Evolutionary conservation across 2,888 invertebrate species (phyloP).

Genomic region (Epistrophe grossulariae): DNA sequence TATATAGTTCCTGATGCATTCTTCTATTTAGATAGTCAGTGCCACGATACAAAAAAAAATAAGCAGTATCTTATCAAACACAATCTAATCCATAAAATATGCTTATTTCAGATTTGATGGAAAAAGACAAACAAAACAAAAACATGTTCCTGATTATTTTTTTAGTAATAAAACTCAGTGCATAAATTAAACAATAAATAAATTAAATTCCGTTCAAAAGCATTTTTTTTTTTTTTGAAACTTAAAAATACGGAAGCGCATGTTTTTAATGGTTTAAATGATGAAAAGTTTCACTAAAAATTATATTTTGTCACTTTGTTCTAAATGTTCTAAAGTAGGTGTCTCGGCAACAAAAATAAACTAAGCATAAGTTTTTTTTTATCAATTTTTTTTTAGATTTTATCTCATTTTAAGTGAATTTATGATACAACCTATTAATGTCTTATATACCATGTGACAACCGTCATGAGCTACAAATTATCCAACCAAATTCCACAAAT

Average conservation of each 20-base stretch:
- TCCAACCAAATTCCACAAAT: conserved; percentile 19
- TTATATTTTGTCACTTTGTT: neutral
- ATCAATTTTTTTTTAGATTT: neutral
- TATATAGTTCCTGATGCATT: no score
- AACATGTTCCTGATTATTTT: neutral
- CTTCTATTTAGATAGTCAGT: no score
- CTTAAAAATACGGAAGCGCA: neutral
- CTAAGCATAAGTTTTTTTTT: neutral
- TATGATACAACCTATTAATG: conserved; percentile 18
- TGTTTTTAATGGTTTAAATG: neutral
- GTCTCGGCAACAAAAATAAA: neutral
- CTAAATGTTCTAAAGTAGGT: neutral
- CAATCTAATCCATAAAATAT: neutral
- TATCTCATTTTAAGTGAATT: conserved; percentile 16
- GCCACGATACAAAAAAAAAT: no score
- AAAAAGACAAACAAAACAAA: neutral
- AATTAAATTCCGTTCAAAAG: neutral
- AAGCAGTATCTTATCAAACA: neutral
- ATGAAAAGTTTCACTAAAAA: neutral
- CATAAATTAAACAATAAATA: neutral
- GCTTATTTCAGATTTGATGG: neutral
- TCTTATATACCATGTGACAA: conserved; percentile 24
- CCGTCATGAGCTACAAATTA: conserved; percentile 22
- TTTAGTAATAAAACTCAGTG: neutral
- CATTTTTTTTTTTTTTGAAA: neutral